These are phyloP conservation scores for Sceliomorpha sp. DNA, from an alignment of 2,888 invertebrate species.

Conservation along the genomic window DNA sequence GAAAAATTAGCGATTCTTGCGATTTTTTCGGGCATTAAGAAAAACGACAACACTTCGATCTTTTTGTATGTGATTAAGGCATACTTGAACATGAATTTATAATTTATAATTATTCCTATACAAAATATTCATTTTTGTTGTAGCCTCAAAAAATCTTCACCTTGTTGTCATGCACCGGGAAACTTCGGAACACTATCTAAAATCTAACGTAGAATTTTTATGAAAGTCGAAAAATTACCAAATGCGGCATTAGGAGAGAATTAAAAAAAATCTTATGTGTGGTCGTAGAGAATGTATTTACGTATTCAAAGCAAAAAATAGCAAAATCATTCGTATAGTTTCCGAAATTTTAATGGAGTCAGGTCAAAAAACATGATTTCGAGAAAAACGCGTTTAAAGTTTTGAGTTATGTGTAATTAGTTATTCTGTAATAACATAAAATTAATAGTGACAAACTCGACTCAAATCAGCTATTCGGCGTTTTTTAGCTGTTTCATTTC, in stretches of 20 bases:
- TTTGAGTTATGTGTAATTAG: slow-evolving; percentile 18
- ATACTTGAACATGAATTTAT: slow-evolving; percentile 16
- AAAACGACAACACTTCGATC: slow-evolving; percentile 16
- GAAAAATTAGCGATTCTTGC: slow-evolving; percentile 18
- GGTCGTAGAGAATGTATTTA: slow-evolving; percentile 2
- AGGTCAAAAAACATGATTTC: too few relatives aligned
- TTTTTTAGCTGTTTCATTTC: slow-evolving; percentile 13
- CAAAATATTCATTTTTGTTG: slow-evolving; percentile 12
- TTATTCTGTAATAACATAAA: slow-evolving; percentile 7
- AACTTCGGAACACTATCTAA: slow-evolving; percentile 20
- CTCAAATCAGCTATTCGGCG: slow-evolving; percentile 24
- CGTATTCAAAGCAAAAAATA: neutral
- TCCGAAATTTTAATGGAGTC: slow-evolving; percentile 2
- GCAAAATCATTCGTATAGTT: slow-evolving; percentile 2
- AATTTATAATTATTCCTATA: slow-evolving; percentile 13
- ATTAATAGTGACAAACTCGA: slow-evolving; percentile 18
- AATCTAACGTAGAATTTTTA: slow-evolving; percentile 25
- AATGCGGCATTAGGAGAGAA: slow-evolving; percentile 23
- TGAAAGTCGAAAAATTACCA: slow-evolving; percentile 15
- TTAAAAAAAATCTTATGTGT: slow-evolving; percentile 20
- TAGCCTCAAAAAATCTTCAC: too few relatives aligned
- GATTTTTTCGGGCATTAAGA: slow-evolving; percentile 12
- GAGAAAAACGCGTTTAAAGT: slow-evolving; percentile 27
- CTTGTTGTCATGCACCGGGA: slow-evolving; percentile 8
- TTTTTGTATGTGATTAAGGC: slow-evolving; percentile 14